Evolutionary conservation across 53 echinoderm and acorn worm species (phyloP), one percentile per base, ranked within the genome.

Genomic region (Zoroaster sp.): DNA sequence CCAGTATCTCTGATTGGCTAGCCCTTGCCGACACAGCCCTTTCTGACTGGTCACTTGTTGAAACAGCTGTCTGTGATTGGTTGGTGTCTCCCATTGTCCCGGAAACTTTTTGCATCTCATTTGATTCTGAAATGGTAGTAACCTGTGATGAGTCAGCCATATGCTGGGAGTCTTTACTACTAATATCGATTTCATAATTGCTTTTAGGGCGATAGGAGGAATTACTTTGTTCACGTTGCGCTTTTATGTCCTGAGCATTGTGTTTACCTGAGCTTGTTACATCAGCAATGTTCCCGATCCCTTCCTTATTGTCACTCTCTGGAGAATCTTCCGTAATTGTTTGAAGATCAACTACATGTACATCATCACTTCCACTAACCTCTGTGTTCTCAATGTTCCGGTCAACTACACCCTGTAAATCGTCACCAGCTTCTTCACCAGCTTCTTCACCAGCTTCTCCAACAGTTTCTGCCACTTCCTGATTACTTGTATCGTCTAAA

Each of bases 1-100:
- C 96, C 65, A 93, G 90, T 74, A 93, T 51, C 85, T 85, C 85
- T 3, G 85, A 85, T 49, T 85, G 85, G 71, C 71, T 85, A 36
- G 71, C 70, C 70, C 35, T 93, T 23, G 92, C 85, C 40, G 74
- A 83, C 34, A 66, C 73, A 20, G 72, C 83, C 13, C 65, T 83
- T 12, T 86, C 89, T 35, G 69, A 68, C 13, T 67, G 77, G 74
- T 72, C 73, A 17, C 55, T 68, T 28, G 32, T 40, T 37, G 59
- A 36, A 4, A 34, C 83, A 32, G 43, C 35, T 45, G 6, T 41
- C 46, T 66, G 72, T 80, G 66, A 68, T 66, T 66, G 86, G 66
- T 35, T 39, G 36, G 71, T 41, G 34, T 36, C 23, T 23, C 10
- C 69, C 70, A 10, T 40, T 59, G 30, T 15, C 55, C 32, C 7